Evolutionary conservation across 2,797 vertebrate genomes (phyloP).

Genomic region (Gambusia yucatana): DNA sequence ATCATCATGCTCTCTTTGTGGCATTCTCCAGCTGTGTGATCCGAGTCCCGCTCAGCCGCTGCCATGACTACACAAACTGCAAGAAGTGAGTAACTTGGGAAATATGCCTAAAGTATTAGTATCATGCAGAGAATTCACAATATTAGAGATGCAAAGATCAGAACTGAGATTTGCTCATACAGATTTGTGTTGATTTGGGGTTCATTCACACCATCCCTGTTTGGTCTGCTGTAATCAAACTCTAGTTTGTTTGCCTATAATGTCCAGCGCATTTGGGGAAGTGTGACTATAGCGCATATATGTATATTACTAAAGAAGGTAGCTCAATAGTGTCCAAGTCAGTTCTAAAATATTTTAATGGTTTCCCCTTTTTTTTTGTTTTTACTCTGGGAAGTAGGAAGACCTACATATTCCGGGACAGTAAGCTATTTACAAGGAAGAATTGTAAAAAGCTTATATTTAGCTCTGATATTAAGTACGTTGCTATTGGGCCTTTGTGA

Average conservation of each 20-base stretch:
- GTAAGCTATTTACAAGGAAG: too few relatives aligned
- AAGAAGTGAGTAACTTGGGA: conserved; percentile 83
- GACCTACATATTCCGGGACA: too few relatives aligned
- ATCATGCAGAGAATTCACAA: background rate
- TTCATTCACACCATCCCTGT: background rate
- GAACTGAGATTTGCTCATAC: background rate
- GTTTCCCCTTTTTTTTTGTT: background rate
- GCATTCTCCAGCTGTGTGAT: conserved; percentile 90
- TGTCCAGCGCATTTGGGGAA: too few relatives aligned
- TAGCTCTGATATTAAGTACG: background rate
- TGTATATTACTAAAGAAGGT: too few relatives aligned
- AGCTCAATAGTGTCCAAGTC: background rate
- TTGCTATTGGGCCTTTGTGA: background rate
- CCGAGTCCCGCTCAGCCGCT: conserved; percentile 88
- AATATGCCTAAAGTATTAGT: background rate
- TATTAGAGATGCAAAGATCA: background rate
- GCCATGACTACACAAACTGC: conserved; percentile 83
- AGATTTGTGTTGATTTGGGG: background rate
- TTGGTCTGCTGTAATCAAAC: background rate
- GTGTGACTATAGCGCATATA: too few relatives aligned
- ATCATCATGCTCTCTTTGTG: conserved; percentile 88
- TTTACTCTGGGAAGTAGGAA: too few relatives aligned
- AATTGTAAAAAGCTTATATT: background rate
- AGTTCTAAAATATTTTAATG: background rate
- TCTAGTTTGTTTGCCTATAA: too few relatives aligned